phyloP scores from a whole-genome alignment of 2,797 vertebrate genomes.

The Eulemur albifrons region DNA sequence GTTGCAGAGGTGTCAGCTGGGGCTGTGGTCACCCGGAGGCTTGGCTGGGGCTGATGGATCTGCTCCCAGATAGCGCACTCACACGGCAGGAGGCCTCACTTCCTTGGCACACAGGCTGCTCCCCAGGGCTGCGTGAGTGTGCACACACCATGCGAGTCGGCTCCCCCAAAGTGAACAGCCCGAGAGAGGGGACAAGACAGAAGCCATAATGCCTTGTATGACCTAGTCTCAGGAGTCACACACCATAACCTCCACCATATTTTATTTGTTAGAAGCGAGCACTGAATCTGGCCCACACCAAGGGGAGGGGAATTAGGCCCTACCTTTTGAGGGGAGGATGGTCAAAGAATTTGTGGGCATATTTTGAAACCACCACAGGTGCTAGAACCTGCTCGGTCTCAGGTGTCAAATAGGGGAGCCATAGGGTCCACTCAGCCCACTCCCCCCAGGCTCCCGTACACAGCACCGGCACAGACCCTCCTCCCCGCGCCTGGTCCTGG shows the following conservation, averaged over 20 bases:
- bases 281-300: background rate
- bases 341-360: background rate
- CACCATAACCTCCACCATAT: accelerated
- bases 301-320: background rate
- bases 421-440: accelerated
- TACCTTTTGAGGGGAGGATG: background rate
- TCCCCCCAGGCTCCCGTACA: background rate
- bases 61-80: accelerated
- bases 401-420: too few relatives aligned
- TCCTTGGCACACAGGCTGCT: background rate
- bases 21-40: background rate
- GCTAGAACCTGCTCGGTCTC: background rate
- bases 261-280: background rate
- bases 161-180: background rate
- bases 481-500: background rate
- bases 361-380: background rate
- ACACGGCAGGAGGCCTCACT: background rate
- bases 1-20: background rate
- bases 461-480: background rate
- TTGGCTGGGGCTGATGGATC: accelerated
- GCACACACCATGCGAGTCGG: too few relatives aligned
- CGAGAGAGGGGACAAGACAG: background rate
- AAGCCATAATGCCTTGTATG: background rate
- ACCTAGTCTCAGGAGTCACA: background rate
- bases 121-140: background rate